Conservation (phyloP, 2,888 invertebrate species). For the Apamea epomidion region DNA sequence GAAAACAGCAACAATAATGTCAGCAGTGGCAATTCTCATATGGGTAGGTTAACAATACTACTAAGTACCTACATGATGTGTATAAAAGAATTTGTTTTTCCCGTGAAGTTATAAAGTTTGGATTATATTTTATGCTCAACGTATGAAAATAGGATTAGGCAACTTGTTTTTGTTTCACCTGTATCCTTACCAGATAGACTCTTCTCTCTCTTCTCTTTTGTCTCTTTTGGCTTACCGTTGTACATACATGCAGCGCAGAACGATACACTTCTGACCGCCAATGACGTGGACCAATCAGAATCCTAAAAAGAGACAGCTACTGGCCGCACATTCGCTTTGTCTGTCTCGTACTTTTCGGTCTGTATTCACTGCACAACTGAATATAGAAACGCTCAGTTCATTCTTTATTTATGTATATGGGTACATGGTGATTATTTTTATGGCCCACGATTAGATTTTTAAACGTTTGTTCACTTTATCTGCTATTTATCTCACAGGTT, state of each 20-base stretch:
- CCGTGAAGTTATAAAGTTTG: neutral
- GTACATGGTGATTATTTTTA: neutral
- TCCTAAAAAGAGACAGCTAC: too few relatives aligned
- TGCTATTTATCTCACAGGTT: slow-evolving; percentile 66
- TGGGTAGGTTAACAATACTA: slow-evolving; percentile 67
- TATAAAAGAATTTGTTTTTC: neutral
- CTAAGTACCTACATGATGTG: neutral
- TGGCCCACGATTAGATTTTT: neutral
- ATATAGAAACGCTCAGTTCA: neutral
- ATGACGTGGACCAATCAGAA: too few relatives aligned
- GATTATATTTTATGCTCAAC: neutral
- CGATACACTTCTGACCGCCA: too few relatives aligned
- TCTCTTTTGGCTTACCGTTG: neutral
- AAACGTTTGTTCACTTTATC: neutral
- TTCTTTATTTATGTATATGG: neutral
- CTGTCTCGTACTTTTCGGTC: neutral
- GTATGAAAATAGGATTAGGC: neutral
- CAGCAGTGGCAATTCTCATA: slow-evolving; percentile 75
- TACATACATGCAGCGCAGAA: too few relatives aligned
- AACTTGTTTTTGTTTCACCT: neutral
- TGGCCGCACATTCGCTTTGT: neutral
- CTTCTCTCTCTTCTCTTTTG: neutral
- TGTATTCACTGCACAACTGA: neutral
- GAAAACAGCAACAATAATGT: slow-evolving; percentile 76
- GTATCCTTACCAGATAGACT: too few relatives aligned